These are phyloP conservation scores for Disparrhopalites patrizii DNA, from an alignment of 2,888 invertebrate genomes.

Conservation along the genomic window DNA sequence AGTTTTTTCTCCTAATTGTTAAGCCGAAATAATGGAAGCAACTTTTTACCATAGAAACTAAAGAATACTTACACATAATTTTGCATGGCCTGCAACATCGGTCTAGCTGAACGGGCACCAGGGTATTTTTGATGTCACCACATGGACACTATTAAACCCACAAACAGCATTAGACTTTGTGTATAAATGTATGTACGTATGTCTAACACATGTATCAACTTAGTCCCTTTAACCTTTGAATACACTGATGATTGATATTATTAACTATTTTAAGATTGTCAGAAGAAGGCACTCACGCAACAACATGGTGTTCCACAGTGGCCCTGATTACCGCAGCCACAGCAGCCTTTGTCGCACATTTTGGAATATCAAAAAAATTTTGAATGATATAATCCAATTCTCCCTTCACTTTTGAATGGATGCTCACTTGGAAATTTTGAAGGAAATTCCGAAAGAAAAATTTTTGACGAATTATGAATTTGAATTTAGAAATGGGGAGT, in stretches of 20 bases:
- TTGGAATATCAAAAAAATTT: too few relatives aligned
- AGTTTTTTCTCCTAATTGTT: too few relatives aligned
- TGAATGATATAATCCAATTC: too few relatives aligned
- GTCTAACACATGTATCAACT: background rate
- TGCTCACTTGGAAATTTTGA: too few relatives aligned
- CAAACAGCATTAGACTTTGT: background rate
- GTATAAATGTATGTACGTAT: background rate
- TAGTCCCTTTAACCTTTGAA: background rate
- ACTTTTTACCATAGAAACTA: background rate
- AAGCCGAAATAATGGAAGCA: background rate
- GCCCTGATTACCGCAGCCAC: constrained; percentile 18
- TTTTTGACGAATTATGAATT: too few relatives aligned
- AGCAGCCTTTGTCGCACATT: constrained; percentile 13
- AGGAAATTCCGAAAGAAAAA: too few relatives aligned
- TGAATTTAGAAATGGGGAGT: too few relatives aligned
- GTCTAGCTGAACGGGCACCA: constrained; percentile 24
- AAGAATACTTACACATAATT: constrained; percentile 24
- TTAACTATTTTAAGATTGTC: background rate
- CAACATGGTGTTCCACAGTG: constrained; percentile 28
- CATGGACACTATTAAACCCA: constrained; percentile 23
- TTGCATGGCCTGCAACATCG: constrained; percentile 26
- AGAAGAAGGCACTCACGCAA: constrained; percentile 15
- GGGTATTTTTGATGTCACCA: constrained; percentile 20
- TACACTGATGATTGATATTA: background rate
- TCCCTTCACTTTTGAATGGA: too few relatives aligned